Evolutionary conservation across 2,888 invertebrate genomes (phyloP), one percentile per base, ranked within the genome.

Genomic region (Clistopyga incitator): DNA sequence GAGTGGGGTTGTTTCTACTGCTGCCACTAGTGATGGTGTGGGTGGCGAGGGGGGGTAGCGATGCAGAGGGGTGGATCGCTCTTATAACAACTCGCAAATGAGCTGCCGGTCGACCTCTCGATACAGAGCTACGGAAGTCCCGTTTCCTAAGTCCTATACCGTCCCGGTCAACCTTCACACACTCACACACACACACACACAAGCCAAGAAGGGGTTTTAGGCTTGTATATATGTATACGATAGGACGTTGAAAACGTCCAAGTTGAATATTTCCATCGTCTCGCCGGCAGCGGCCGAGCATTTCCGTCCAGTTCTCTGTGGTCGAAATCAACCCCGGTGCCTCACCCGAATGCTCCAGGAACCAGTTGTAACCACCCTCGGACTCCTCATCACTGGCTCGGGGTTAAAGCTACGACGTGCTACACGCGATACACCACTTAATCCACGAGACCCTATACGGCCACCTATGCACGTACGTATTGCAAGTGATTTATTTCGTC

Each of bases 41-140:
- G 59, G 25, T 0, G 45, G 23, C n/a, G n/a, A 45, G 18, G 64
- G 20, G 74, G 50, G 20, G 34, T 64, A 56, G 59, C 84, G 84
- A 59, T 71, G 67, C 65, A 75, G 50, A 67, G 64, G 71, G 29
- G 45, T 65, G 78, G 64, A 81, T 81, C 76, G 76, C 82, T 84
- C 72, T 82, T 84, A 84, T 82, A 84, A 84, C 82, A 82, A 84
- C 82, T 84, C 82, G 76, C 82, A 83, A 82, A 82, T 85, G 82
- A 85, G 85, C 85, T 78, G 83, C 82, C 79, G 84, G 84, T 82
- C 79, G 81, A 77, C 76, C 84, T 76, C 82, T 84, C 82, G 82
- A 84, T 84, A 82, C 75, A 82, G 65, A 72, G 18, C 82, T 65
- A 68, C 67, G 50, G 25, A 81, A 23, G 47, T 56, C 47, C 52